Evolutionary conservation across 2,888 invertebrate genomes (phyloP), one percentile per base, ranked within the genome.

Genomic region (Tiliacea aurago): DNA sequence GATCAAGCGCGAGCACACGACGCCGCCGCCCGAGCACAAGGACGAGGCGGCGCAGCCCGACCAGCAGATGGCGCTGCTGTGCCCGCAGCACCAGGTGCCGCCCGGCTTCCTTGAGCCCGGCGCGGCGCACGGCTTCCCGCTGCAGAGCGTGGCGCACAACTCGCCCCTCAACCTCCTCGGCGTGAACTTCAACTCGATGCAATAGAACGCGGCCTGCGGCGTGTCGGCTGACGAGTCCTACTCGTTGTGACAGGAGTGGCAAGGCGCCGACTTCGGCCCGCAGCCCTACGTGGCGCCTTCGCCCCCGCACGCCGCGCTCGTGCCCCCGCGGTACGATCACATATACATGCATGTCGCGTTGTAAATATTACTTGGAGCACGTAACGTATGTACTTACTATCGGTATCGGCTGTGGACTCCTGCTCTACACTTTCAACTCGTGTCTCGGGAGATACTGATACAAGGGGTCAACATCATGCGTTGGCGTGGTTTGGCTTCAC

Each of bases 151-250:
- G 93, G 91, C 96, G 43, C 97, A 97, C 93, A 95, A 95, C 86
- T 95, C 97, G 61, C 97, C 97, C 83, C 97, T 98, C 90, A 98
- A 97, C 94, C 97, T 98, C 90, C 97, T 98, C 90, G 97, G 97
- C 84, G 97, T 98, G 80, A 98, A 98, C 93, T 98, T 98, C 88
- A 98, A 98, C 92, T 97, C 97, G 90, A 97, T 98, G 97, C 98
- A 97, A 97, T 96, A 96, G 95, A 94, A 95, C 93, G 93, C 93
- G 95, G 94, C 92, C 72, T 91, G 91, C 93, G 94, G 93, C 93
- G 91, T 89, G 91, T 83, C 84, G 67, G 78, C 70, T 58, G 89
- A 90, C 78, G 93, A 93, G 83, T 85, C 92, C 6, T 93, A 90
- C 90, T 90, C 92, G 83, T 94, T 93, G 94, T 95, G 95, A 95